These are phyloP conservation scores for Pavo muticus DNA, from an alignment of 2,113 vertebrate genomes.

Conservation along the genomic window DNA sequence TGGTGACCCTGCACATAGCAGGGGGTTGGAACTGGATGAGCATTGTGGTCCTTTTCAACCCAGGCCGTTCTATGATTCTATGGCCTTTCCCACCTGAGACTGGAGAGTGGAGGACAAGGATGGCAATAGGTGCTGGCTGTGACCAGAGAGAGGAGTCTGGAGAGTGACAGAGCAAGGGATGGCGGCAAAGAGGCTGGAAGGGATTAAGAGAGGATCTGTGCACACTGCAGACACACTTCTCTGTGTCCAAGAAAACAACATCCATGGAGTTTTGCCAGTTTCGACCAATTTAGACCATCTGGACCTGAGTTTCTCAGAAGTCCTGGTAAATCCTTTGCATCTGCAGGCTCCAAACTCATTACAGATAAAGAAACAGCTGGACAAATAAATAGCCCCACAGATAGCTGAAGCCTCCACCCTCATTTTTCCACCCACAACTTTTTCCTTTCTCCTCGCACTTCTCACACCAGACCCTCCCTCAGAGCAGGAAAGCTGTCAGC, in stretches of 20 bases:
- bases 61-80: no score
- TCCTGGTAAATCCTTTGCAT: slow-evolving; percentile 46
- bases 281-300: slow-evolving; percentile 22
- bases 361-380: slow-evolving; percentile 61
- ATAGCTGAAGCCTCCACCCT: slow-evolving; percentile 50
- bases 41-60: no score
- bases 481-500: background rate
- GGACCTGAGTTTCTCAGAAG: slow-evolving; percentile 38
- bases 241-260: background rate
- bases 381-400: slow-evolving; percentile 53
- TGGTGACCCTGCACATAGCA: no score
- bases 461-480: background rate
- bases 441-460: slow-evolving; percentile 26
- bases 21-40: no score
- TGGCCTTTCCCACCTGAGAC: background rate
- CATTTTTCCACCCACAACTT: slow-evolving; percentile 57
- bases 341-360: slow-evolving; percentile 20
- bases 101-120: background rate
- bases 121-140: background rate
- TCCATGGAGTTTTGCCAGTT: slow-evolving; percentile 38
- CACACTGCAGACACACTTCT: background rate
- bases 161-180: background rate
- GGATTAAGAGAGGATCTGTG: background rate
- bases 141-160: background rate
- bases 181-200: background rate